Evolutionary conservation across 1,140 invertebrate genomes (phyloP), one percentile per base, ranked within the genome.

Genomic region (Drosophila trapezifrons): DNA sequence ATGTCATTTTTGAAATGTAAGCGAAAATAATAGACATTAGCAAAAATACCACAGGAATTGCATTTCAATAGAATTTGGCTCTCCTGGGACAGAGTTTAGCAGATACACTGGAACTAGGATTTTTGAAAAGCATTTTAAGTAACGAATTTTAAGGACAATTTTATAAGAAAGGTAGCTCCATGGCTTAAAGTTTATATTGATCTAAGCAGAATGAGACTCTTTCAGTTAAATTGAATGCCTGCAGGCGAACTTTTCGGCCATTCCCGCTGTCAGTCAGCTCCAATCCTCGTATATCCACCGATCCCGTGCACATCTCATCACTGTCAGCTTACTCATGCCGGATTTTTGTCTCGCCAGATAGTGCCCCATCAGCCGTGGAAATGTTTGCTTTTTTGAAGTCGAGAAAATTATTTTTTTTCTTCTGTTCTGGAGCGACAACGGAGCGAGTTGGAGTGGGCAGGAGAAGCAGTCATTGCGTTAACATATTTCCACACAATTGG

Each of bases 401-500:
- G 63, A 22, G 25, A 27, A 65, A 62, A 46, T 80, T 62, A 81
- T 49, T 70, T 74, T 49, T 70, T 74, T 67, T 62, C 43, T n/a
- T 45, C 43, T 56, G 38, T 22, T 51, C 32, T 49, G 17, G n/a
- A 29, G 40, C 7, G 71, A 52, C n/a, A 40, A 40, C n/a, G 7
- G n/a, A n/a, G 51, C 32, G 32, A 47, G 60, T 45, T 38, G 27
- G 46, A 59, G 52, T 37, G 47, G 45, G 59, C 29, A 54, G 59
- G 37, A 17, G n/a, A 25, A 62, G 13, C 5, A 20, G 38, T 22
- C 17, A n/a, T 20, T 76, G 42, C 49, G 56, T 60, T 82, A 78
- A 82, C 83, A 79, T 73, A 76, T 83, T 87, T 83, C 60, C 76
- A 64, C 67, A 62, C 84, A 89, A 79, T 87, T 86, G 83, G 67